A percentile compares a stretch with the other conserved stretches of the same genome.
phyloP scores from a whole-genome alignment of 2,888 invertebrate species.

The Drosophila eohydei region DNA sequence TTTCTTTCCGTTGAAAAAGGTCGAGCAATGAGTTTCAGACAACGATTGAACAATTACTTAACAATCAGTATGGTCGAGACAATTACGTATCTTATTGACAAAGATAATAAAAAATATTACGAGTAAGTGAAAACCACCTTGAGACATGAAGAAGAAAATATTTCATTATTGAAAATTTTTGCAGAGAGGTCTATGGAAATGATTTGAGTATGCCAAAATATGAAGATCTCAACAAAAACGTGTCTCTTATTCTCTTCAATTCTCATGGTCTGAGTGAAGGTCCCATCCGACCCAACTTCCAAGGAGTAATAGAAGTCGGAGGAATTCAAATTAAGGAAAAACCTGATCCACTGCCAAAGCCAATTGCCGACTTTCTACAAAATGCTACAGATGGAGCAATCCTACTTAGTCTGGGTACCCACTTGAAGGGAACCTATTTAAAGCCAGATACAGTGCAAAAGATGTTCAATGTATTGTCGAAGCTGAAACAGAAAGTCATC shows the following conservation, averaged over 20 bases:
- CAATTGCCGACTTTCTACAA: constrained; percentile 80
- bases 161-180: background rate
- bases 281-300: constrained; percentile 78
- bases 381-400: constrained; percentile 84
- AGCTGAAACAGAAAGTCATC: constrained; percentile 87
- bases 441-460: constrained; percentile 85
- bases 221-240: constrained; percentile 73
- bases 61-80: background rate
- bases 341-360: constrained; percentile 77
- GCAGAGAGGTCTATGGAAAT: constrained; percentile 46
- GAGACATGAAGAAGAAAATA: background rate
- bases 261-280: constrained; percentile 77
- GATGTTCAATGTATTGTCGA: constrained; percentile 87
- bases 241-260: constrained; percentile 80
- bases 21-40: constrained; percentile 46
- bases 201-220: constrained; percentile 66
- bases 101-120: constrained; percentile 30
- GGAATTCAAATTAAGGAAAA: constrained; percentile 83
- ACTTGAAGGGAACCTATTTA: constrained; percentile 82
- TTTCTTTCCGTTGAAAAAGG: constrained; percentile 29
- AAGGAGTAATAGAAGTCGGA: constrained; percentile 80
- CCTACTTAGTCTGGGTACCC: constrained; percentile 85
- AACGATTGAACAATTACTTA: constrained; percentile 56
- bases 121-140: constrained; percentile 38
- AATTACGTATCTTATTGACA: constrained; percentile 1